Percentiles rank a stretch among this genome's conserved stretches.
Evolutionary conservation across 2,888 invertebrate genomes (phyloP).

Genomic region (Sceliomorpha sp.): DNA sequence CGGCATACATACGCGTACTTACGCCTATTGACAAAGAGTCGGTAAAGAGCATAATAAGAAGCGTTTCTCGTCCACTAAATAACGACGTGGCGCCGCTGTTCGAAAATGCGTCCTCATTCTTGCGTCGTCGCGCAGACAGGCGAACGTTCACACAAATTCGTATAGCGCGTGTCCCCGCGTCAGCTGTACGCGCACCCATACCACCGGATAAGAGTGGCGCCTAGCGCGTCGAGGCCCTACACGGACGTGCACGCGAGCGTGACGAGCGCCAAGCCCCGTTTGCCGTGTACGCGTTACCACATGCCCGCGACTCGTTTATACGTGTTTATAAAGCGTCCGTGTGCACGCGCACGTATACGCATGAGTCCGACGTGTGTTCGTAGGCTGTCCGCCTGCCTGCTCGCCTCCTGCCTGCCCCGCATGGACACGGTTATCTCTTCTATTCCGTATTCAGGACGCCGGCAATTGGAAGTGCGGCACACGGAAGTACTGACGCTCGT

Average conservation of each 20-base stretch:
- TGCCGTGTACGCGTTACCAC: constrained; percentile 38
- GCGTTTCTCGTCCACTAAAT: constrained; percentile 44
- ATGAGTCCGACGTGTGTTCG: constrained; percentile 8
- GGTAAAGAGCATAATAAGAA: constrained; percentile 45
- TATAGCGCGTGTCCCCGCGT: constrained; percentile 49
- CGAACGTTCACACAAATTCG: constrained; percentile 52
- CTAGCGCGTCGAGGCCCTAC: constrained; percentile 65
- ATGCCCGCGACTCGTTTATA: constrained; percentile 8
- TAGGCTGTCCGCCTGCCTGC: constrained; percentile 4
- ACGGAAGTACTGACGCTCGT: constrained; percentile 53
- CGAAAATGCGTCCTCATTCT: constrained; percentile 54
- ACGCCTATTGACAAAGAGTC: constrained; percentile 32
- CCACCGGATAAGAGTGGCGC: constrained; percentile 63
- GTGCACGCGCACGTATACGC: constrained; percentile 37
- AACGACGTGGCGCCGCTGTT: constrained; percentile 50
- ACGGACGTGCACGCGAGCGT: constrained; percentile 72
- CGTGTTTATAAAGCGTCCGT: no score
- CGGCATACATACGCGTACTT: neutral
- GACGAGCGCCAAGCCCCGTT: constrained; percentile 63
- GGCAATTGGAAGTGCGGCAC: constrained; percentile 54
- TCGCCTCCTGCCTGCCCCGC: constrained; percentile 21
- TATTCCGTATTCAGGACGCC: constrained; percentile 33
- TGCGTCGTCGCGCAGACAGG: constrained; percentile 45
- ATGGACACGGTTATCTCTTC: constrained; percentile 24
- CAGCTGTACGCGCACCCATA: constrained; percentile 29